phyloP scores from a whole-genome alignment of 92 coral and sea anemone genomes.

The Epizoanthus ramosus region DNA sequence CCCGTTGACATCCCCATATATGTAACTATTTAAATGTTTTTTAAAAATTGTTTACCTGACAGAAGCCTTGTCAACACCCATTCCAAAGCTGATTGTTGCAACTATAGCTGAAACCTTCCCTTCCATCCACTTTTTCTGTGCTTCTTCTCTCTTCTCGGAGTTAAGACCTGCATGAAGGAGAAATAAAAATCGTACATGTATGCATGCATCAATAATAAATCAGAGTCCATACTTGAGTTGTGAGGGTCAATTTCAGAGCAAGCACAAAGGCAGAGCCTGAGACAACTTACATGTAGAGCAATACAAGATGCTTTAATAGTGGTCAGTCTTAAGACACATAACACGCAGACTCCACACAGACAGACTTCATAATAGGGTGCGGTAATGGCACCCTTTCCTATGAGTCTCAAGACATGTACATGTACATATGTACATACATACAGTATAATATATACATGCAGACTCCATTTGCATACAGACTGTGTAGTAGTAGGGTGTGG shows the following conservation, averaged over 20 bases:
- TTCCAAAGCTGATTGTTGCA: conserved; percentile 98
- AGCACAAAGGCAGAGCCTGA: no score
- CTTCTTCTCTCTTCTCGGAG: conserved; percentile 75
- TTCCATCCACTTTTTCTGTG: conserved; percentile 98
- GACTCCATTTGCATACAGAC: no score
- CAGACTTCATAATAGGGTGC: conserved; percentile 93
- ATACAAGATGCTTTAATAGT: no score
- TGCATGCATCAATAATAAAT: no score
- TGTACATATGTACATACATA: no score
- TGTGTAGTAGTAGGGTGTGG: conserved; percentile 84
- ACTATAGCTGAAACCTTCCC: conserved; percentile 88
- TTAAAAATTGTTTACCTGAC: conserved; percentile 78
- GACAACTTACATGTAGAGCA: no score
- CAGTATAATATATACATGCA: no score
- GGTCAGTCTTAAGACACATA: no score
- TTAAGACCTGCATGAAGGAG: conserved; percentile 63
- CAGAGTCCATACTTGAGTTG: no score
- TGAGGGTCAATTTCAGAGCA: no score
- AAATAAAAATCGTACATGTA: not conserved
- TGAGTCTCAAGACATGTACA: conserved; percentile 71
- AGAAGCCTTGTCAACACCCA: conserved; percentile 94
- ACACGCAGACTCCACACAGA: conserved; percentile 1
- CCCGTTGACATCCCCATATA: no score
- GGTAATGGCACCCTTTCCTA: conserved; percentile 74
- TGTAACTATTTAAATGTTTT: no score